Conservation (phyloP, 2,113 vertebrate species). For the Cettia cetti region DNA sequence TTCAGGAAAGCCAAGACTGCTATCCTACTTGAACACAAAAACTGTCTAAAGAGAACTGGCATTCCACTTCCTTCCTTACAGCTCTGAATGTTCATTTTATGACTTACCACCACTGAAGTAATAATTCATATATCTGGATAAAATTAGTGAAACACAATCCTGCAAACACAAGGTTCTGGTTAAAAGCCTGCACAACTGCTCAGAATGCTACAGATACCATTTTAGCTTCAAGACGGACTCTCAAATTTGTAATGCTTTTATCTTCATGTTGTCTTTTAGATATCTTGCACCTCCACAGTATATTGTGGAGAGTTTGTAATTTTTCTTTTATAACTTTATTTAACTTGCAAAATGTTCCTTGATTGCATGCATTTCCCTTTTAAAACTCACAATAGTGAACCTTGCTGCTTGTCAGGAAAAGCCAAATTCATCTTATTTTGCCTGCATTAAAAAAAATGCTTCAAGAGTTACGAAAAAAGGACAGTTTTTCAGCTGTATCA, state of each 20-base stretch:
- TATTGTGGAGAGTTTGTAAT: background rate
- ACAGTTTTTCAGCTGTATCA: background rate
- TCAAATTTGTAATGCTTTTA: background rate
- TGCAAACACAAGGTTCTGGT: background rate
- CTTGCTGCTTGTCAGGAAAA: background rate
- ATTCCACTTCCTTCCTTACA: background rate
- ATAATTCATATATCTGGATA: background rate
- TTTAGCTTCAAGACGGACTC: background rate
- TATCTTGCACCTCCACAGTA: background rate
- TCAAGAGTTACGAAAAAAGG: background rate
- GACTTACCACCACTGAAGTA: background rate
- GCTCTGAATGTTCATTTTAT: background rate
- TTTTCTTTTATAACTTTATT: background rate
- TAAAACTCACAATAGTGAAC: background rate
- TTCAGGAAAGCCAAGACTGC: background rate
- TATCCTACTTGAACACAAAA: background rate
- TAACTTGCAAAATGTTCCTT: background rate
- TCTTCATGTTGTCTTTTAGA: background rate
- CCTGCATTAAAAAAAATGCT: background rate
- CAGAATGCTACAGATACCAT: background rate
- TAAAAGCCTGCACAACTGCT: background rate
- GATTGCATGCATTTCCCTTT: background rate
- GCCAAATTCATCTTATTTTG: background rate
- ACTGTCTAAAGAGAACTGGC: background rate
- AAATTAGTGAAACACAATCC: conserved; percentile 12